A percentile compares a stretch with the other conserved stretches of the same genome.
phyloP scores from a whole-genome alignment of 1,140 invertebrate species.

The Agraylea sexmaculata region DNA sequence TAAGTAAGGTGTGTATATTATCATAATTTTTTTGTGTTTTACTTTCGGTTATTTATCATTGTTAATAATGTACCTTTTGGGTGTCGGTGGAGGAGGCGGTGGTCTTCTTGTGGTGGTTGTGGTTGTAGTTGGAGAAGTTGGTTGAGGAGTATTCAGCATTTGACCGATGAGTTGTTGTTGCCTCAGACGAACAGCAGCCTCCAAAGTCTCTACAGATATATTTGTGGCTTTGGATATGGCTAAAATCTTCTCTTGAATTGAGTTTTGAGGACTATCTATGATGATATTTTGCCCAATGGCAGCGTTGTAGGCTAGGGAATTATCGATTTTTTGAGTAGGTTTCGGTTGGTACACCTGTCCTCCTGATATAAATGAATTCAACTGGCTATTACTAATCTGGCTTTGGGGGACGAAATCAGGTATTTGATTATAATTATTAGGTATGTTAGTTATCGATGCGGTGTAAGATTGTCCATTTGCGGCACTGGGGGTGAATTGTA shows the following conservation, averaged over 20 bases:
- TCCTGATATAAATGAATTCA: too few species aligned
- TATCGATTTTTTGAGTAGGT: slow-evolving; percentile 35
- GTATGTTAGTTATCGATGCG: slow-evolving; percentile 20
- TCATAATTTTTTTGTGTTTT: too few species aligned
- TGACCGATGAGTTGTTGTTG: slow-evolving; percentile 53
- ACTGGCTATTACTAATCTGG: too few species aligned
- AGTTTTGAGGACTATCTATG: slow-evolving; percentile 25
- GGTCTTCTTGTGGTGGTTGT: slow-evolving; percentile 38
- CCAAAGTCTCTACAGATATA: slow-evolving; percentile 58
- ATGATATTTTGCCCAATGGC: slow-evolving; percentile 33
- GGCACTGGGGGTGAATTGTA: slow-evolving; percentile 21
- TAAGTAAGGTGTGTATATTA: too few species aligned
- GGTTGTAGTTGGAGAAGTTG: slow-evolving; percentile 36
- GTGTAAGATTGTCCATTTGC: slow-evolving; percentile 21
- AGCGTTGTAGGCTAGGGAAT: slow-evolving; percentile 30
- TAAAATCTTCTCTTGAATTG: slow-evolving; percentile 33
- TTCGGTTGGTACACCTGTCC: slow-evolving; percentile 24
- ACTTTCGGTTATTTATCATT: too few species aligned
- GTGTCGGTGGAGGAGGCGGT: slow-evolving; percentile 26
- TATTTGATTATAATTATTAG: too few species aligned
- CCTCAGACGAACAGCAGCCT: slow-evolving; percentile 54
- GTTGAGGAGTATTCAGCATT: slow-evolving; percentile 38
- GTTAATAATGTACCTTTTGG: slow-evolving; percentile 25
- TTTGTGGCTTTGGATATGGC: slow-evolving; percentile 51
- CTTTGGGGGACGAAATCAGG: too few species aligned